phyloP scores from a whole-genome alignment of 2,113 vertebrate genomes.

The Microtus richardsoni region DNA sequence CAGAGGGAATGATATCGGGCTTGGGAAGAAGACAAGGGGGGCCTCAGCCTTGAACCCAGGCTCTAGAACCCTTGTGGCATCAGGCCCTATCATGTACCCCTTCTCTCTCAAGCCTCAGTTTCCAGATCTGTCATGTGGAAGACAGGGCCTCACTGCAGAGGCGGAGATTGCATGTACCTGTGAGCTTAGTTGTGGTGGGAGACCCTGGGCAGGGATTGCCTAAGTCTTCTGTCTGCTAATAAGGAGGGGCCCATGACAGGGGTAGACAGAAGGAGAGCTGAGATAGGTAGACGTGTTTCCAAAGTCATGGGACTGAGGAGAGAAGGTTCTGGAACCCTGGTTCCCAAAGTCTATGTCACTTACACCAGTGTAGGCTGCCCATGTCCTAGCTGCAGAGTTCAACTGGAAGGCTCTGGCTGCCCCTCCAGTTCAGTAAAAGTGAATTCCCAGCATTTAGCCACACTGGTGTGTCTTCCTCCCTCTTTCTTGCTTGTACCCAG shows the following conservation, averaged over 20 bases:
- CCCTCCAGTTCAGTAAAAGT: rapidly evolving
- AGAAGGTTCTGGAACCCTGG: background rate
- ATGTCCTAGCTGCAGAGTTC: background rate
- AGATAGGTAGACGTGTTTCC: background rate
- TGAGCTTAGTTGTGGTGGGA: rapidly evolving
- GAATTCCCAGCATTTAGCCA: background rate
- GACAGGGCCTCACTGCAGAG: too few species aligned
- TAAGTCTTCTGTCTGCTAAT: rapidly evolving
- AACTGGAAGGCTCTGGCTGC: background rate
- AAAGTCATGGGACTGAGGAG: background rate
- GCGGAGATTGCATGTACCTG: rapidly evolving
- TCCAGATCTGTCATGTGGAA: background rate
- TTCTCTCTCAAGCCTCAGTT: background rate
- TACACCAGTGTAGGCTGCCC: too few species aligned
- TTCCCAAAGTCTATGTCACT: background rate
- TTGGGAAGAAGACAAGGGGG: background rate
- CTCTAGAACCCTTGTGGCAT: rapidly evolving
- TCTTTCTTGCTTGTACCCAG: background rate
- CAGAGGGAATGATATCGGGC: background rate
- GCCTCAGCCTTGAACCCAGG: background rate
- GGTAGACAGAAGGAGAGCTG: background rate
- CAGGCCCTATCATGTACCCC: background rate
- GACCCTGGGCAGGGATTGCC: rapidly evolving
- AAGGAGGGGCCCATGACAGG: background rate
- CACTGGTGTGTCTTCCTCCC: background rate